Conservation (phyloP, 2,797 vertebrate species). For the Vespertilio murinus region DNA sequence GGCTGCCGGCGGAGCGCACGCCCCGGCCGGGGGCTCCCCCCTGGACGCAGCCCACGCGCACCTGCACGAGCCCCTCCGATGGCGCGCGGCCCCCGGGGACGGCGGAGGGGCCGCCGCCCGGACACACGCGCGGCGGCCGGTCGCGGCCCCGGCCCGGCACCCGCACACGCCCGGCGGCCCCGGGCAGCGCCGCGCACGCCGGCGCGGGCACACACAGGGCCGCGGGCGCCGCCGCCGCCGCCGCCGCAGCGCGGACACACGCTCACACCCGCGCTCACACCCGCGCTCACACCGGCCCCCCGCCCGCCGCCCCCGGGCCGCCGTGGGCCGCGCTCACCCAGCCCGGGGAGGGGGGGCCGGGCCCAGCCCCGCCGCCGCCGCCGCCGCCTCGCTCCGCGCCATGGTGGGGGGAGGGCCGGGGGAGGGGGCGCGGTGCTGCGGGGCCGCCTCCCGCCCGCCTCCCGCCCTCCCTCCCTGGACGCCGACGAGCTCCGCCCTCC, state of each 20-base stretch:
- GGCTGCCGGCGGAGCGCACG: slow-evolving; percentile 39
- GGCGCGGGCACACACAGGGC: slow-evolving; percentile 69
- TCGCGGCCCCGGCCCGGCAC: slow-evolving; percentile 32
- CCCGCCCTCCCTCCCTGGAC: slow-evolving; percentile 64
- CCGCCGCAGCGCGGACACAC: slow-evolving; percentile 74
- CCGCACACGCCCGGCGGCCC: slow-evolving; percentile 70
- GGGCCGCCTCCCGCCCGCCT: slow-evolving; percentile 74
- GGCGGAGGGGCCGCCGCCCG: slow-evolving; percentile 18
- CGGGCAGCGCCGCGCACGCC: slow-evolving; percentile 62
- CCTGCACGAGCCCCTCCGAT: slow-evolving; percentile 74
- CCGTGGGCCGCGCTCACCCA: slow-evolving; percentile 69
- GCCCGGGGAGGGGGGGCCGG: slow-evolving; percentile 54
- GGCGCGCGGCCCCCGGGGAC: slow-evolving; percentile 61
- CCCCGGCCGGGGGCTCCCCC: slow-evolving; percentile 54
- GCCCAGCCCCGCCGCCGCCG: slow-evolving; percentile 71
- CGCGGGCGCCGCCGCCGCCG: slow-evolving; percentile 71
- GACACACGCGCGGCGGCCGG: slow-evolving; percentile 25
- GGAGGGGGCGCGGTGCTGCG: slow-evolving; percentile 69
- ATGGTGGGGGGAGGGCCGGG: slow-evolving; percentile 75
- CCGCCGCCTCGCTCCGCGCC: slow-evolving; percentile 71
- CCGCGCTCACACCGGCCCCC: not conserved
- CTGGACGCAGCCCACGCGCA: slow-evolving; percentile 77
- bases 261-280: slow-evolving; percentile 53
- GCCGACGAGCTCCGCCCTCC: slow-evolving; percentile 70
- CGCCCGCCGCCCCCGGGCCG: slow-evolving; percentile 49